A percentile compares a stretch with the other conserved stretches of the same genome.
Conservation (phyloP, 2,888 invertebrate species). For the Eupithecia centaureata region DNA sequence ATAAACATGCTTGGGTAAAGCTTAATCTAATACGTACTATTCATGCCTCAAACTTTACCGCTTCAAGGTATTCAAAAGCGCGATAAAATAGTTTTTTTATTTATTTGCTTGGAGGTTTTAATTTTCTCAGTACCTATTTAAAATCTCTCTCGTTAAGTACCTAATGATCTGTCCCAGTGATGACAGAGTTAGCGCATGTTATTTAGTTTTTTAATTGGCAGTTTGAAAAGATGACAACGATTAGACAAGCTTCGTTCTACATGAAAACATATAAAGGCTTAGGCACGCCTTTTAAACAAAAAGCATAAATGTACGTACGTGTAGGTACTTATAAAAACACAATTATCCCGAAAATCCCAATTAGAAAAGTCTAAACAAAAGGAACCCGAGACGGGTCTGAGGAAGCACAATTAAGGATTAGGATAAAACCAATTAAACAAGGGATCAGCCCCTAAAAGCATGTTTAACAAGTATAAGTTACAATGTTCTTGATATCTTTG, state of each 20-base stretch:
- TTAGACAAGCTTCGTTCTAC: background rate
- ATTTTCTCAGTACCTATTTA: too few species aligned
- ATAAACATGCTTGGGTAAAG: too few species aligned
- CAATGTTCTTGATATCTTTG: constrained; percentile 3
- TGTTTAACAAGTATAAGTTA: constrained; percentile 27
- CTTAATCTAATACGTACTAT: too few species aligned
- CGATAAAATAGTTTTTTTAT: too few species aligned
- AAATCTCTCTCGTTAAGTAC: too few species aligned
- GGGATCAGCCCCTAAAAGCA: constrained; percentile 43
- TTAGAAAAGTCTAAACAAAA: constrained; percentile 15
- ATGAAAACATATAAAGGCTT: background rate
- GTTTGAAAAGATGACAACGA: background rate
- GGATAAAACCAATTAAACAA: constrained; percentile 44
- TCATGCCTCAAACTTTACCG: too few species aligned
- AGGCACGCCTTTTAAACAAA: background rate
- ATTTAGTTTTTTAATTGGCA: background rate
- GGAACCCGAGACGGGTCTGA: constrained; percentile 23
- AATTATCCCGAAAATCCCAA: constrained; percentile 9
- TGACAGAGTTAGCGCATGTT: background rate
- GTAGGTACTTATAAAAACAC: background rate
- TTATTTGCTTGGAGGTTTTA: too few species aligned
- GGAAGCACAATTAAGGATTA: constrained; percentile 42
- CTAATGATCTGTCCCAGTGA: too few species aligned
- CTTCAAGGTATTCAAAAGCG: too few species aligned
- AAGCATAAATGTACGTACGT: background rate